Evolutionary conservation across 2,888 invertebrate species (phyloP).

Genomic region (Eutolmus rufibarbis): DNA sequence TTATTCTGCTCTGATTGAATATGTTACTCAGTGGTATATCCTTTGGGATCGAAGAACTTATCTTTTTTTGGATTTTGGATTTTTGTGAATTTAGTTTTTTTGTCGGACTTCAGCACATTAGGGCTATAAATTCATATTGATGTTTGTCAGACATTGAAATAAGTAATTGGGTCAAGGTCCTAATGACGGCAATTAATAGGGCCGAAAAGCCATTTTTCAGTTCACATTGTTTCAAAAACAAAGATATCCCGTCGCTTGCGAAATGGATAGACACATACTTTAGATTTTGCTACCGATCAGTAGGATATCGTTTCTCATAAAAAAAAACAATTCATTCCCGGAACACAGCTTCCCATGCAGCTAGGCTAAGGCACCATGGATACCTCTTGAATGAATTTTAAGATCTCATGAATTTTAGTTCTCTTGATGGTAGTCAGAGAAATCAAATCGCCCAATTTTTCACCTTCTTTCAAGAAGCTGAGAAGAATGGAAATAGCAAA

Average conservation of each 20-base stretch:
- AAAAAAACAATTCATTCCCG: background rate
- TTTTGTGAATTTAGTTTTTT: background rate
- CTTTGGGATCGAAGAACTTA: background rate
- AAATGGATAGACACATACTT: background rate
- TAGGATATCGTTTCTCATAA: background rate
- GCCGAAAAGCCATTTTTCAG: background rate
- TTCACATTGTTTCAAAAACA: background rate
- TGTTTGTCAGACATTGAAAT: background rate
- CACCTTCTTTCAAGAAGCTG: background rate
- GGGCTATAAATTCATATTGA: background rate
- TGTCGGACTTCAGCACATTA: background rate
- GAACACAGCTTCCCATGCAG: background rate
- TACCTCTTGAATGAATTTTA: background rate
- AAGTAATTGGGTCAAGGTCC: background rate
- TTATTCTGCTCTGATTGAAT: background rate
- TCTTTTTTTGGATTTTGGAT: background rate
- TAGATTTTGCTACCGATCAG: background rate
- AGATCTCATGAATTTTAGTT: background rate
- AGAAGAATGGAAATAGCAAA: background rate
- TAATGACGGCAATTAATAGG: background rate
- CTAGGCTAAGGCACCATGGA: background rate
- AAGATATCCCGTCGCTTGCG: background rate
- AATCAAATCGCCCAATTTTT: background rate
- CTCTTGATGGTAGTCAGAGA: background rate
- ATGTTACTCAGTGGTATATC: background rate